phyloP scores from a whole-genome alignment of 2,888 invertebrate species.

The Eupithecia subumbrata region DNA sequence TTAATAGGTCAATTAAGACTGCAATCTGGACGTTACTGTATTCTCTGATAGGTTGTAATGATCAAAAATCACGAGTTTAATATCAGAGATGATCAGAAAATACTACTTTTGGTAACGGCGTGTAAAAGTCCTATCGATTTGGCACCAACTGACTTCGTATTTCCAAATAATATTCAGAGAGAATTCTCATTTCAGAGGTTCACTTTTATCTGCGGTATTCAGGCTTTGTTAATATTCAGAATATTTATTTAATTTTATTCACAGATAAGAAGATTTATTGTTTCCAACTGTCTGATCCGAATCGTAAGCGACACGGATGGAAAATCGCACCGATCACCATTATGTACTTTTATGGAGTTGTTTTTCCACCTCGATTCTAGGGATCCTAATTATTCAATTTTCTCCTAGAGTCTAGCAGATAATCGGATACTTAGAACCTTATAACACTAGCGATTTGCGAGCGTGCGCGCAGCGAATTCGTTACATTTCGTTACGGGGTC shows the following conservation, averaged over 20 bases:
- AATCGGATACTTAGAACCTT: no score
- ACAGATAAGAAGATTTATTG: constrained; percentile 6
- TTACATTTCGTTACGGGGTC: no score
- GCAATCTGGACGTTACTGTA: constrained; percentile 24
- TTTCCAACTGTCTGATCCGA: constrained; percentile 1
- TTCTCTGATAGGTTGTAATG: constrained; percentile 12
- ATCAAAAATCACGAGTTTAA: constrained; percentile 3
- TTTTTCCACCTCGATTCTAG: neutral
- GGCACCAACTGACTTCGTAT: neutral
- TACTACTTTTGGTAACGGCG: neutral
- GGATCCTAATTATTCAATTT: no score
- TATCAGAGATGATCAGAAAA: neutral
- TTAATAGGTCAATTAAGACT: constrained; percentile 49
- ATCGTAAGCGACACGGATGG: neutral
- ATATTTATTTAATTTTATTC: constrained; percentile 9
- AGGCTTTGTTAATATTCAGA: constrained; percentile 1
- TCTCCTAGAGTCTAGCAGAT: no score
- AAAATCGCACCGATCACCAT: neutral
- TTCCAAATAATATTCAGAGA: neutral
- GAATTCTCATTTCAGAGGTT: neutral
- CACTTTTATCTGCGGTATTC: neutral
- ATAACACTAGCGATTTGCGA: no score
- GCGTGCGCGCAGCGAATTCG: no score
- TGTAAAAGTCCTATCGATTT: neutral
- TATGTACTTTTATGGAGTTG: neutral